A percentile compares a stretch with the other conserved stretches of the same genome.
Evolutionary conservation across 2,888 invertebrate genomes (phyloP).

Genomic region (Mongoloraphidia duomilia): DNA sequence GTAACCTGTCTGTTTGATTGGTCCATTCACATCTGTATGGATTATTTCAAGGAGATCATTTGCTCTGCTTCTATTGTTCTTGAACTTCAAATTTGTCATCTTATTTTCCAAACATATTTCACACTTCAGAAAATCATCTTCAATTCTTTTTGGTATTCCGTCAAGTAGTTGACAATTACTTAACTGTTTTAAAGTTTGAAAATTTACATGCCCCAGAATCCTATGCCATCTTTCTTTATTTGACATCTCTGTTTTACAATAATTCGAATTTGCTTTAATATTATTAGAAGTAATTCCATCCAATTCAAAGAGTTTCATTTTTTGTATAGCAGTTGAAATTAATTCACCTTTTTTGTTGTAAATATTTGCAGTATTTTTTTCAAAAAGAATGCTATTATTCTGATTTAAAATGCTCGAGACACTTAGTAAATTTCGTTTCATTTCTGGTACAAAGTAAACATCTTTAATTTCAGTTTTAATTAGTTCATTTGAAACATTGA

Average conservation of each 20-base stretch:
- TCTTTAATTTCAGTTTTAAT: not conserved
- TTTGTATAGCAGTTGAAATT: conserved; percentile 9
- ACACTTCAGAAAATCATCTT: conserved; percentile 6
- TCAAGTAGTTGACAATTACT: too few relatives aligned
- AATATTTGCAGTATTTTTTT: conserved; percentile 6
- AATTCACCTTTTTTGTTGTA: conserved; percentile 6
- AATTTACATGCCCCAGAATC: conserved; percentile 16
- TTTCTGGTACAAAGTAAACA: conserved; percentile 4
- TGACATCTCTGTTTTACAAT: too few relatives aligned
- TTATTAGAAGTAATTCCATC: not conserved
- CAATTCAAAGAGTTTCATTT: conserved; percentile 1
- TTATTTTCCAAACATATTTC: conserved; percentile 8
- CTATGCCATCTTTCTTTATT: conserved; percentile 17
- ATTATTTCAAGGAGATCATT: conserved; percentile 14
- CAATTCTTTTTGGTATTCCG: conserved; percentile 8
- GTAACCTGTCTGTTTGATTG: conserved; percentile 9
- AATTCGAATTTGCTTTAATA: not conserved
- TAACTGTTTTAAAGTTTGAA: conserved; percentile 7
- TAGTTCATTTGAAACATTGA: not conserved
- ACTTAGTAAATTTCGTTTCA: conserved; percentile 7
- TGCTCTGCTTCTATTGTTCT: conserved; percentile 14
- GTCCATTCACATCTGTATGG: conserved; percentile 9
- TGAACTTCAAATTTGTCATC: conserved; percentile 13
- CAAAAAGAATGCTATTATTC: conserved; percentile 7
- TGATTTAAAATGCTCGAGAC: conserved; percentile 4